Conservation (phyloP, 2,888 invertebrate species). For the Drymonia ruficornis region DNA sequence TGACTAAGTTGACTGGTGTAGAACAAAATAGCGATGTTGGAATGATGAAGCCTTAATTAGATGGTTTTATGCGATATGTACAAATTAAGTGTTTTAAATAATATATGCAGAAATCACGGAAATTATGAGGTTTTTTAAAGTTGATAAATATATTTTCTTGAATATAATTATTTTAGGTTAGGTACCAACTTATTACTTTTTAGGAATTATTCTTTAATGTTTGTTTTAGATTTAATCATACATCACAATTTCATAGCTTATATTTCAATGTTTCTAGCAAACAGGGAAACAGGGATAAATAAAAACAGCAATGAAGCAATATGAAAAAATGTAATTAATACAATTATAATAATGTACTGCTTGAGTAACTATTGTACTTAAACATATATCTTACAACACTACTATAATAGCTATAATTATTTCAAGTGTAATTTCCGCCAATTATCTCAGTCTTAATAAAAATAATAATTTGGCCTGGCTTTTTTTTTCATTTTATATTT, state of each 20-base stretch:
- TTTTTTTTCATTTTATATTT: constrained; percentile 14
- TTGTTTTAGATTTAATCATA: no score
- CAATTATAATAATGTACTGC: constrained; percentile 64
- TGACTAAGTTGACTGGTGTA: no score
- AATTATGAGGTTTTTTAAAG: no score
- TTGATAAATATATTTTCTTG: no score
- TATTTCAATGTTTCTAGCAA: no score
- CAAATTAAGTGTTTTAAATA: no score
- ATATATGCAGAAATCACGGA: no score
- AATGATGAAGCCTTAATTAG: constrained; percentile 7
- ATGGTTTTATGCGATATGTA: not conserved
- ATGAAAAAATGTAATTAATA: constrained; percentile 69
- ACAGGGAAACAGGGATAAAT: not conserved
- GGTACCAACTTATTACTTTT: no score
- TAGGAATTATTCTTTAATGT: no score
- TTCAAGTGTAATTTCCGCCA: constrained; percentile 52
- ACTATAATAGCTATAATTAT: constrained; percentile 45
- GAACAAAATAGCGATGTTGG: constrained; percentile 3
- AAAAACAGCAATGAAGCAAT: constrained; percentile 64
- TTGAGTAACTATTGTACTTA: constrained; percentile 79
- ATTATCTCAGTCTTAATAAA: constrained; percentile 60
- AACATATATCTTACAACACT: constrained; percentile 50
- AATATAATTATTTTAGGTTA: no score
- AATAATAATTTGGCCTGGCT: constrained; percentile 37
- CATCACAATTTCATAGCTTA: no score